phyloP scores from a whole-genome alignment of 2,888 invertebrate species.

The Aricia artaxerxes region DNA sequence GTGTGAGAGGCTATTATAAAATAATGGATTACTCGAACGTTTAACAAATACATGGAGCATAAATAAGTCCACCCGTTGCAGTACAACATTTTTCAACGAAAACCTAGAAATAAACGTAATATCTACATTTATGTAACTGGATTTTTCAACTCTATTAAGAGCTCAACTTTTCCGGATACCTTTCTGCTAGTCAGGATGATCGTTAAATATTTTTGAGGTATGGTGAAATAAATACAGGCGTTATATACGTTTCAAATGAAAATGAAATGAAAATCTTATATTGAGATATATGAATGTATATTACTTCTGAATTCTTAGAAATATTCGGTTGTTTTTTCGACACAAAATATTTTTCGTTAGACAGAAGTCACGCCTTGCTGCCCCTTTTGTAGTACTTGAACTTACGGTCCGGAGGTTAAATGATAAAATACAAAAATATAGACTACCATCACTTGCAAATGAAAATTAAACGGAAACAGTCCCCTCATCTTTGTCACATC shows the following conservation, averaged over 20 bases:
- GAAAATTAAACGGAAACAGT: constrained; percentile 65
- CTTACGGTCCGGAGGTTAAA: constrained; percentile 31
- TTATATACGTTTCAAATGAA: no score
- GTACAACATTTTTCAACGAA: constrained; percentile 3
- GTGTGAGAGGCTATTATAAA: constrained; percentile 16
- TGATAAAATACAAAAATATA: constrained; percentile 41
- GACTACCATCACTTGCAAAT: constrained; percentile 58
- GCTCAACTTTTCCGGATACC: neutral
- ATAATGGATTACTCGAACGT: constrained; percentile 16
- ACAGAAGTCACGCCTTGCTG: neutral
- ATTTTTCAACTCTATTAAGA: neutral
- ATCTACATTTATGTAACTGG: neutral
- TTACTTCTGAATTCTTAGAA: neutral
- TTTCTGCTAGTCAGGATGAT: neutral
- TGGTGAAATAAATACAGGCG: neutral
- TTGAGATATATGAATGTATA: no score
- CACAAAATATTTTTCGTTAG: neutral
- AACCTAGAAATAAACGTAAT: neutral
- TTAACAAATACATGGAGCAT: constrained; percentile 9
- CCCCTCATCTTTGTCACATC: constrained; percentile 65
- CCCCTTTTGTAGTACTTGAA: neutral
- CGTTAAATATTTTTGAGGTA: neutral
- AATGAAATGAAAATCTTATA: no score
- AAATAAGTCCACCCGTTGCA: neutral
- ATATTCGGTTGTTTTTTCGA: neutral